phyloP scores from a whole-genome alignment of 2,888 invertebrate genomes.

The Drosophila putrida region DNA sequence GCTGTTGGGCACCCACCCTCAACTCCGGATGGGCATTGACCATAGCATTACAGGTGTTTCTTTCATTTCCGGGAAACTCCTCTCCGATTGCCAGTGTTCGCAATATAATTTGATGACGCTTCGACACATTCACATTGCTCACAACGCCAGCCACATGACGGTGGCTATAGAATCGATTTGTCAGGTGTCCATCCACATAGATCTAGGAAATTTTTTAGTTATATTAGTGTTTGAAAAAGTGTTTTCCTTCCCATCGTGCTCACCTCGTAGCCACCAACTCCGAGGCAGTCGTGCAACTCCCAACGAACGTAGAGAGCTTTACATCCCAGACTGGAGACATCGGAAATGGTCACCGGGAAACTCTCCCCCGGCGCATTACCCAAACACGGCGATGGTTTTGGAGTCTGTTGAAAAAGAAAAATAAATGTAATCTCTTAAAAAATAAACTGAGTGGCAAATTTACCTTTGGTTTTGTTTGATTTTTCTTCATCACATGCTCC shows the following conservation, averaged over 20 bases:
- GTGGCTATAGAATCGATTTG: conserved; percentile 80
- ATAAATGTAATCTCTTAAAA: not conserved
- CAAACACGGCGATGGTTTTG: conserved; percentile 28
- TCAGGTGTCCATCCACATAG: conserved; percentile 82
- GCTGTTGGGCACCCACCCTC: conserved; percentile 54
- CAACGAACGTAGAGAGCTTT: conserved; percentile 82
- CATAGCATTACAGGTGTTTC: conserved; percentile 20
- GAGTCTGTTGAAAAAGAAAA: conserved; percentile 10
- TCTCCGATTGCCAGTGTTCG: conserved; percentile 73
- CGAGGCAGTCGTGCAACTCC: conserved; percentile 76
- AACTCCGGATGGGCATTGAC: conserved; percentile 48
- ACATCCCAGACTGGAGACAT: conserved; percentile 75
- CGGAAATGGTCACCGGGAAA: conserved; percentile 79
- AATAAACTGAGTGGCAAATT: not conserved
- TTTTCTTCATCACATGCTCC: conserved; percentile 71
- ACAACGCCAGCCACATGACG: conserved; percentile 82
- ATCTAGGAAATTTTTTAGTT: conserved; percentile 60
- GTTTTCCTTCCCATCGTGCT: not conserved
- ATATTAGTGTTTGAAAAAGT: not conserved
- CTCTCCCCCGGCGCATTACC: conserved; percentile 54
- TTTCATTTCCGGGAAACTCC: conserved; percentile 49
- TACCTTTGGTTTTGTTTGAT: conserved; percentile 62
- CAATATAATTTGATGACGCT: conserved; percentile 79
- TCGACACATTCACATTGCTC: conserved; percentile 77
- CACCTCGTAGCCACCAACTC: conserved; percentile 84